Evolutionary conservation across 2,797 vertebrate species (phyloP).

Genomic region (Peromyscus eremicus): DNA sequence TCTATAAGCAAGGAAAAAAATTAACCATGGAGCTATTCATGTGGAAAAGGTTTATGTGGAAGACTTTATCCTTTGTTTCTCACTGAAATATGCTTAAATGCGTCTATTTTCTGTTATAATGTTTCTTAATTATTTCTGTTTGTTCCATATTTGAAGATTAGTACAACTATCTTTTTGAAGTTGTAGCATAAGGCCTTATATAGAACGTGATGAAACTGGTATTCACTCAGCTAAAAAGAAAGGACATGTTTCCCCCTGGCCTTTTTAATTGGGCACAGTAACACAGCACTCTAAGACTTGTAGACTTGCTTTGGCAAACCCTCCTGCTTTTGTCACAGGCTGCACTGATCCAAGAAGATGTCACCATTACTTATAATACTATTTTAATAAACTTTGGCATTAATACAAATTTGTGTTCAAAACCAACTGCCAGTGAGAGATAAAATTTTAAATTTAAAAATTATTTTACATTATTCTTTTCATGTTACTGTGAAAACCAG

Average conservation of each 20-base stretch:
- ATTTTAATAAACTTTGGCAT: neutral
- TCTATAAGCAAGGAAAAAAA: neutral
- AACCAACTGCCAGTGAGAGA: neutral
- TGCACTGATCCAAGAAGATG: neutral
- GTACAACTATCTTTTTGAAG: neutral
- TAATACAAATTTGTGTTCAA: neutral
- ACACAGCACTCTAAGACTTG: neutral
- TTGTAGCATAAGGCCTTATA: neutral
- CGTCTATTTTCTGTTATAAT: neutral
- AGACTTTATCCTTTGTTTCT: neutral
- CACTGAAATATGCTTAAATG: neutral
- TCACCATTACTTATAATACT: neutral
- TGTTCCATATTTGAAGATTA: neutral
- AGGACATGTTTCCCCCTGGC: neutral
- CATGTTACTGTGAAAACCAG: neutral
- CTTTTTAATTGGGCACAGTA: neutral
- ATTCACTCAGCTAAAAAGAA: neutral
- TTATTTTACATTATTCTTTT: neutral
- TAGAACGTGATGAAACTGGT: neutral
- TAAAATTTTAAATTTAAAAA: neutral
- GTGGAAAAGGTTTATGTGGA: neutral
- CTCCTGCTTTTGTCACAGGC: neutral
- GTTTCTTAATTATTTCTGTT: neutral
- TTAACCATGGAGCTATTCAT: neutral
- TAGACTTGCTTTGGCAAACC: neutral